Evolutionary conservation across 92 coral and sea anemone species (phyloP), one percentile per base, ranked within the genome.

Genomic region (Epizoanthus rinbou): DNA sequence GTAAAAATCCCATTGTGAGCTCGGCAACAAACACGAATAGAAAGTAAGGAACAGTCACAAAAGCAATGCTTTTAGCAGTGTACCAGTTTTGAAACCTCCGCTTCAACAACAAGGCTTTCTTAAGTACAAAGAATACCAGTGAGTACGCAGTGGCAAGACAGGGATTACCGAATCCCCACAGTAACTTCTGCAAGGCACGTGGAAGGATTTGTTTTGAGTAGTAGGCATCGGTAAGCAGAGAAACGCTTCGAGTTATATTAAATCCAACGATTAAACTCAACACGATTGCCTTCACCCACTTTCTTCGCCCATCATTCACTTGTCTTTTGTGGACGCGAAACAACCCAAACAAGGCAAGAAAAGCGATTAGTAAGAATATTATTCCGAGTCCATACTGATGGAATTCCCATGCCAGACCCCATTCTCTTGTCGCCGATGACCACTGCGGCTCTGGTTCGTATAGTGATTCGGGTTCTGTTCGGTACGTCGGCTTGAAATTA

Each of bases 101-200:
- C 25, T 84, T 83, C 72, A 91, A 86, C n/a, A 65, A 35, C 69
- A 91, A 65, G 3, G 92, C 95, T 71, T 91, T 91, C 53, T 86
- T 86, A 33, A 89, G 89, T 15, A 91, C 92, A 22, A 89, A 60
- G 57, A 91, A 91, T 22, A 91, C 81, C n/a, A 91, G 84, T 2
- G 90, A 56, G 80, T 86, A 91, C 13, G 92, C 92, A 1, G 92
- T 84, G 39, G 89, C 64, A 39, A 91, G 57, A 19, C 95, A 88
- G 23, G 95, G 95, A 59, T 91, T 92, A 11, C 95, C 95, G 0
- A 86, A 17, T 15, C 90, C 95, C 95, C 95, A 91, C 8, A 91
- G 80, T 37, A 89, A 28, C 24, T 91, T 91, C 23, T 83, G 76
- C 3, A 79, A 83, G 14, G 39, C 56, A 9, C 64, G 68, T 1